phyloP scores from a whole-genome alignment of 2,113 vertebrate genomes.

The Sus scrofa region T2T-Sscrofa CM000823.6:18350501-18351000 shows the following conservation, averaged over 20 bases:
- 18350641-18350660: not conserved
- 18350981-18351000: not conserved
- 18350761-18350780: not conserved
- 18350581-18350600: not conserved
- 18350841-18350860: too few relatives aligned
- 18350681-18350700: constrained; percentile 3
- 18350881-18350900: too few relatives aligned
- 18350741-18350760: not conserved
- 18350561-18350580: not conserved
- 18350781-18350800: too few relatives aligned
- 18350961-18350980: too few relatives aligned
- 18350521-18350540: not conserved
- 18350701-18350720: not conserved
- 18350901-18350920: too few relatives aligned
- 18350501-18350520: not conserved
- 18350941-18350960: too few relatives aligned
- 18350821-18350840: too few relatives aligned
- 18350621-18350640: not conserved
- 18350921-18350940: too few relatives aligned
- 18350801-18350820: too few relatives aligned
- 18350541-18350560: too few relatives aligned
- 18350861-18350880: too few relatives aligned
- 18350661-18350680: constrained; percentile 3
- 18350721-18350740: not conserved
- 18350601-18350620: not conserved